Percentiles rank a stretch among this genome's conserved stretches.
These are phyloP conservation scores for Callipepla squamata DNA, from an alignment of 2,113 vertebrate genomes.

Conservation along the genomic window DNA sequence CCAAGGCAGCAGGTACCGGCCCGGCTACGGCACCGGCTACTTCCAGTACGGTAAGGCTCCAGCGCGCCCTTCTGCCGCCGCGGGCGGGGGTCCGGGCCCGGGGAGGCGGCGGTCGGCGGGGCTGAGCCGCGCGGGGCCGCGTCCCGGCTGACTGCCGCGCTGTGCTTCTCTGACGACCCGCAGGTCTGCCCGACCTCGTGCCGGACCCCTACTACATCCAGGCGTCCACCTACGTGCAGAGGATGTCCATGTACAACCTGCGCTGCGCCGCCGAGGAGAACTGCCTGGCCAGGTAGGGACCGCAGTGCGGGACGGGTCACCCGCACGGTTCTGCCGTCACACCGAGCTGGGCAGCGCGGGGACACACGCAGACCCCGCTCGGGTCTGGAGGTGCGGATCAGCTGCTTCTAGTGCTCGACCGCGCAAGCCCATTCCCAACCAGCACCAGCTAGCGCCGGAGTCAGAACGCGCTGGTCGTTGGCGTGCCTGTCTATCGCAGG, in stretches of 20 bases:
- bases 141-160: slow-evolving; percentile 50
- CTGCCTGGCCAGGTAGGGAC: slow-evolving; percentile 88
- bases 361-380: not conserved
- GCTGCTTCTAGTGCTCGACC: no score
- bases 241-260: slow-evolving; percentile 92
- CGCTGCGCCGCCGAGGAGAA: slow-evolving; percentile 95
- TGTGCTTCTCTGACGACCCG: slow-evolving; percentile 64
- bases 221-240: slow-evolving; percentile 91
- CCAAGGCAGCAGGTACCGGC: slow-evolving; percentile 73
- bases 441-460: not conserved
- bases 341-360: not conserved
- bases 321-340: no score
- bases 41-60: slow-evolving; percentile 88
- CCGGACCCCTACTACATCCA: slow-evolving; percentile 95
- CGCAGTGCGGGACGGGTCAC: no score
- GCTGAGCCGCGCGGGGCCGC: no score
- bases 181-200: slow-evolving; percentile 97
- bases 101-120: no score
- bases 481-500: not conserved
- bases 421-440: not conserved
- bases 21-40: slow-evolving; percentile 87
- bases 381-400: not conserved
- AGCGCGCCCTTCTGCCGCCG: no score
- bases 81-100: no score
- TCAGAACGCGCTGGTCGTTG: not conserved